phyloP scores from a whole-genome alignment of 92 coral and sea anemone species.

The Isaurus tuberculatus region DNA sequence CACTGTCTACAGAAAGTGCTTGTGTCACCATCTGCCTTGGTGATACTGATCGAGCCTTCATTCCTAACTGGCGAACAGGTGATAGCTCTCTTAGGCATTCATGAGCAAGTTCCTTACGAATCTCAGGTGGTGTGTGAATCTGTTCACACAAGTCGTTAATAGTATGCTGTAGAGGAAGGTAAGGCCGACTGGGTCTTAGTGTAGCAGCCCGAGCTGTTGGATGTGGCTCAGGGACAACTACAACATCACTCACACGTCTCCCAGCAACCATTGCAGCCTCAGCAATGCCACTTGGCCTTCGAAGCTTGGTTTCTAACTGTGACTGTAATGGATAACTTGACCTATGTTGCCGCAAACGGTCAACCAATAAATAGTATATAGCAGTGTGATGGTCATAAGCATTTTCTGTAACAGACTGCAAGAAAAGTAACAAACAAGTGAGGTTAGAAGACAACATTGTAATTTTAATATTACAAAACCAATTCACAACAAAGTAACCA shows the following conservation, averaged over 20 bases:
- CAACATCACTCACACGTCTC: slow-evolving; percentile 56
- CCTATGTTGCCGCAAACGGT: slow-evolving; percentile 88
- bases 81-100: slow-evolving; percentile 89
- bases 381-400: slow-evolving; percentile 98
- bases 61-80: slow-evolving; percentile 78
- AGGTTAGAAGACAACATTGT: not conserved
- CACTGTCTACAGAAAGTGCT: slow-evolving; percentile 65
- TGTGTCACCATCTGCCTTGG: slow-evolving; percentile 77
- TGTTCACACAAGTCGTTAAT: slow-evolving; percentile 85
- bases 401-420: slow-evolving; percentile 86
- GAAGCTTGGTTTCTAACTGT: slow-evolving; percentile 86
- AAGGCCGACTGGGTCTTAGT: slow-evolving; percentile 74
- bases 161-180: slow-evolving; percentile 85
- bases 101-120: slow-evolving; percentile 92
- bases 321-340: slow-evolving; percentile 91
- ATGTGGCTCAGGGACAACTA: slow-evolving; percentile 60
- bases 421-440: slow-evolving; percentile 9
- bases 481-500: too few relatives aligned
- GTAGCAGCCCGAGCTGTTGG: slow-evolving; percentile 72
- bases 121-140: slow-evolving; percentile 97
- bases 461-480: too few relatives aligned
- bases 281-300: slow-evolving; percentile 98
- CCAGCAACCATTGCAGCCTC: slow-evolving; percentile 94
- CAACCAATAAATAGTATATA: slow-evolving; percentile 91
- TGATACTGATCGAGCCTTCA: slow-evolving; percentile 67